Base-by-base conservation (phyloP, 2,888 invertebrate genomes). In the Scaptomyza flava region DNA sequence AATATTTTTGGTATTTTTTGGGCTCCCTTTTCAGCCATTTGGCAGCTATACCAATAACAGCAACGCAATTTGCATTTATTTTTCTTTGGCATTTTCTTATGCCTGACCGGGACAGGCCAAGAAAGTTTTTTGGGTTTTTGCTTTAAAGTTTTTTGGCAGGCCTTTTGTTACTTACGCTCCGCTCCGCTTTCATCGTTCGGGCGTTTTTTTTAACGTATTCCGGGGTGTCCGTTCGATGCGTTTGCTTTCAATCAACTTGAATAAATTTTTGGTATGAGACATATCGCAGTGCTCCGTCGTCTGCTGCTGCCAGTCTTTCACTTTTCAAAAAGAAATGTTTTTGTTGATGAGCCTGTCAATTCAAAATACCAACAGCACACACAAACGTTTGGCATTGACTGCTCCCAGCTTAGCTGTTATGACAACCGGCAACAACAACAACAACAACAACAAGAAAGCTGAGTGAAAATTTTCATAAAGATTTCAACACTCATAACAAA, bases 401-500 rank as follows among this genome's bases (percentile, higher is more conserved):
- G 74, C 58, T 43, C 58, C 41, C 59, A 75, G 63, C 53, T 67
- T 64, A 51, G 74, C 75, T 75, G 75, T 75, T 71, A 75, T 64
- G 53, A 64, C 75, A 75, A 70, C 74, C 42, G 12, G 30, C 4
- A 63, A 3, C 36, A 36, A 6, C 17, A 17, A 17, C 45, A 8
- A 14, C 4, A 63, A 3, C 38, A 38, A 14, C 14, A 38, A 7
- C 57, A 57, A 61, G 33, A 57, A 54, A 58, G 36, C 65, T 71
- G 54, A 75, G 72, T 63, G 76, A 68, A 72, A 64, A 51, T 75
- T 72, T 72, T 82, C 81, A 84, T 84, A 77, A 81, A 81, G 85
- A 84, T 81, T 79, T 84, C 82, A 84, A 71, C 81, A 84, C 79
- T 75, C 79, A 82, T 82, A 84, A 79, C 85, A 81, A 82, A 84